Percentiles rank a stretch among this genome's conserved stretches.
These are phyloP conservation scores for Ornithoptera alexandrae DNA, from an alignment of 2,888 invertebrate species.

Conservation along the genomic window DNA sequence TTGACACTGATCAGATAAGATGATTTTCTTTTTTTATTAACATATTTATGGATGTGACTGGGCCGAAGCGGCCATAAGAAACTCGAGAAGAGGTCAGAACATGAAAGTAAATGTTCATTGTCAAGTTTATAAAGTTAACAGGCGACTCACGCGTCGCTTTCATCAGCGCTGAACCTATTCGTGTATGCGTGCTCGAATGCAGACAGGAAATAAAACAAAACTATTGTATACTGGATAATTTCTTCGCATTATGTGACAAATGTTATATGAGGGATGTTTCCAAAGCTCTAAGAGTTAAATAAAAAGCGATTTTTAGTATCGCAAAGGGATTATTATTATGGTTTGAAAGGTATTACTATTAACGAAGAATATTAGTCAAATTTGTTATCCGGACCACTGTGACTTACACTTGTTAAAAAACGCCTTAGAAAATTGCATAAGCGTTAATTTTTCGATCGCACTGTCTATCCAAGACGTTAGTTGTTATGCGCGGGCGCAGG, in stretches of 20 bases:
- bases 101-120: constrained; percentile 27
- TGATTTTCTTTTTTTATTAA: no score
- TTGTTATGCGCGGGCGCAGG: constrained; percentile 48
- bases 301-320: no score
- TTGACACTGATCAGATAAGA: no score
- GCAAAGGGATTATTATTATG: no score
- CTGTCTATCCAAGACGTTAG: constrained; percentile 29
- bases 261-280: no score
- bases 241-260: no score
- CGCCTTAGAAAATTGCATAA: background rate
- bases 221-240: background rate
- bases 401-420: no score
- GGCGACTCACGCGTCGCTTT: constrained; percentile 53
- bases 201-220: background rate
- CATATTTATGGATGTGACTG: no score
- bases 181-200: constrained; percentile 13
- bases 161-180: constrained; percentile 51
- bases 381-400: no score
- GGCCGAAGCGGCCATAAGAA: background rate
- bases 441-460: constrained; percentile 5
- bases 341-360: no score
- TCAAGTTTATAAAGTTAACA: constrained; percentile 22
- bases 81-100: constrained; percentile 12
- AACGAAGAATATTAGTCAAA: no score
- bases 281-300: no score